Percentiles rank a stretch among this genome's conserved stretches.
Evolutionary conservation across 2,113 vertebrate species (phyloP).

Genomic region (Oreocharis arfaki): DNA sequence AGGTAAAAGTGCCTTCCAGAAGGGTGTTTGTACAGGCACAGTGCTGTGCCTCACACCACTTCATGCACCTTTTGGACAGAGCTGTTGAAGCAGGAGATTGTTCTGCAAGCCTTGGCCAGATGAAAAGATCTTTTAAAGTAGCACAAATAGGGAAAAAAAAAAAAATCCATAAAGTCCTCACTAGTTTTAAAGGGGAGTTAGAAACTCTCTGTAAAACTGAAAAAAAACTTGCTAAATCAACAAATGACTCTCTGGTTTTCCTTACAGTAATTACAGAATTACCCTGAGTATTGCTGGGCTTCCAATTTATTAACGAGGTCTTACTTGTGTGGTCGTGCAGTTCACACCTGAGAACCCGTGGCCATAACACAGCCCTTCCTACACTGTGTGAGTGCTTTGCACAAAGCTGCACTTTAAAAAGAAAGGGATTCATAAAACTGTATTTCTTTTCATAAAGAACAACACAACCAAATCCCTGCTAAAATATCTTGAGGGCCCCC

Average conservation of each 20-base stretch:
- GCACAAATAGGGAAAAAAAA: not conserved
- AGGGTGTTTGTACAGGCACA: not conserved
- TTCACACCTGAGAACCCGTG: rapidly evolving
- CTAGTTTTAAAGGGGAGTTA: not conserved
- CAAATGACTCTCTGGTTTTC: not conserved
- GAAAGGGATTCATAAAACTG: not conserved
- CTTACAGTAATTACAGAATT: not conserved
- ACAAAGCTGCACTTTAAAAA: not conserved
- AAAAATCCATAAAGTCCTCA: not conserved
- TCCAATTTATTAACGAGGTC: not conserved
- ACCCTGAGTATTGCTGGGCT: not conserved
- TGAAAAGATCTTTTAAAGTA: not conserved
- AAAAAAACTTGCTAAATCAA: not conserved
- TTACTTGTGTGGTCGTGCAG: not conserved
- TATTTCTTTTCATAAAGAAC: not conserved
- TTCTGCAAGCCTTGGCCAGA: not conserved
- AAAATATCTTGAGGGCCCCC: not conserved
- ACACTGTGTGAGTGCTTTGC: not conserved
- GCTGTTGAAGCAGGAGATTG: not conserved
- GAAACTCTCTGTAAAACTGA: not conserved
- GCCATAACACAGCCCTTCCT: not conserved
- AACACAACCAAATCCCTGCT: not conserved
- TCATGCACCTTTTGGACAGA: not conserved
- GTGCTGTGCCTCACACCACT: not conserved
- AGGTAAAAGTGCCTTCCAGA: not conserved